A percentile compares a stretch with the other conserved stretches of the same genome.
phyloP scores from a whole-genome alignment of 2,888 invertebrate genomes.

The Epirrhoe alternata region DNA sequence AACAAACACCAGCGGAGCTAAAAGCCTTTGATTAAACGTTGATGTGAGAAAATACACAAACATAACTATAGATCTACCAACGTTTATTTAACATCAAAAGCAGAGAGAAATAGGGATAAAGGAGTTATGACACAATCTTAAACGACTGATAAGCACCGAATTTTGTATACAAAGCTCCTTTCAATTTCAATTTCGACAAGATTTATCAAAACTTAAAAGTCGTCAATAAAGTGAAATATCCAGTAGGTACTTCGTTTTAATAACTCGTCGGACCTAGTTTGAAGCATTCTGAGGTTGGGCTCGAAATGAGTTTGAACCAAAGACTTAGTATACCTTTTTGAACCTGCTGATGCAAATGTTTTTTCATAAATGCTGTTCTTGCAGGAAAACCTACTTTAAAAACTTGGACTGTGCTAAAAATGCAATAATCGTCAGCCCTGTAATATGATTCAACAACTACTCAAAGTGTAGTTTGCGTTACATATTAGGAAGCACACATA shows the following conservation, averaged over 20 bases:
- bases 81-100: not conserved
- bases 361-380: not conserved
- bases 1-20: constrained; percentile 15
- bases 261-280: no score
- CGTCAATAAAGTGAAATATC: no score
- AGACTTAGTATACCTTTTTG: not conserved
- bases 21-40: constrained; percentile 23
- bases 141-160: no score
- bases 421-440: constrained; percentile 46
- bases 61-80: not conserved
- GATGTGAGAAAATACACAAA: constrained; percentile 9
- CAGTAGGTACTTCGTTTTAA: no score
- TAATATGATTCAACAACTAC: constrained; percentile 52
- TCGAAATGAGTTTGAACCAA: no score
- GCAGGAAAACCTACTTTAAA: not conserved
- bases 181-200: no score
- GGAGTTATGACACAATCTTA: no score
- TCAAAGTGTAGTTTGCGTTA: constrained; percentile 50
- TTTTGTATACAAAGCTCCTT: no score
- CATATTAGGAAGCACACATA: constrained; percentile 50
- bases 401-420: constrained; percentile 3
- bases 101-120: not conserved
- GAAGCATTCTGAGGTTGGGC: no score
- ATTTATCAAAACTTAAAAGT: no score
- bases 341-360: not conserved